Conservation (phyloP, 2,888 invertebrate genomes). For the Melanostoma scalare region DNA sequence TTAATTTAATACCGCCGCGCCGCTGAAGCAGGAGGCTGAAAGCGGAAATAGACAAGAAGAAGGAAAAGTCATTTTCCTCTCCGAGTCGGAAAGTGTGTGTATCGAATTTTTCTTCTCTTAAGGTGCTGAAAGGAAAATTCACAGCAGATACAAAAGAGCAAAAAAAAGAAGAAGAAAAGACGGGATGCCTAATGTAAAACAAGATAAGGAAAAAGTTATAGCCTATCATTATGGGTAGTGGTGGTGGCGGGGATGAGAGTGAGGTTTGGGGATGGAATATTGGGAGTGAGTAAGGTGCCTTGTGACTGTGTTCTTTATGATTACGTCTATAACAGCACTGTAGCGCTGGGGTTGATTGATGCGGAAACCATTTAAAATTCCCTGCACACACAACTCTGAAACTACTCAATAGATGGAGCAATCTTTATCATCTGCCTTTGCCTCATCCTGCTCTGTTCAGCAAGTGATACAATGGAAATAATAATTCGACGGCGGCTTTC, state of each 20-base stretch:
- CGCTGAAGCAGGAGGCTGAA: constrained; percentile 38
- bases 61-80: constrained; percentile 34
- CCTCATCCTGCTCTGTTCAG: constrained; percentile 9
- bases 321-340: constrained; percentile 31
- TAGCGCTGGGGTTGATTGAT: constrained; percentile 58
- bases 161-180: constrained; percentile 1
- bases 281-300: neutral
- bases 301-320: constrained; percentile 39
- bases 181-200: constrained; percentile 49
- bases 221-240: constrained; percentile 53
- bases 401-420: constrained; percentile 43
- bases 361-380: constrained; percentile 64
- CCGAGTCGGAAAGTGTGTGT: constrained; percentile 37
- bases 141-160: constrained; percentile 1
- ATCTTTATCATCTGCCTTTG: constrained; percentile 4
- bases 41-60: constrained; percentile 52
- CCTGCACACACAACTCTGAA: constrained; percentile 22
- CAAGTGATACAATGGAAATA: constrained; percentile 57
- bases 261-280: neutral
- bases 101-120: constrained; percentile 43
- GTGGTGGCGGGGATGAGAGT: neutral
- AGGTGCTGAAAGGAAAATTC: constrained; percentile 15
- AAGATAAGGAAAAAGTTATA: constrained; percentile 69
- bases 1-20: constrained; percentile 63
- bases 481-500: constrained; percentile 65